A percentile compares a stretch with the other conserved stretches of the same genome.
Conservation (phyloP, 2,797 vertebrate species). For the Channallabes apus region DNA sequence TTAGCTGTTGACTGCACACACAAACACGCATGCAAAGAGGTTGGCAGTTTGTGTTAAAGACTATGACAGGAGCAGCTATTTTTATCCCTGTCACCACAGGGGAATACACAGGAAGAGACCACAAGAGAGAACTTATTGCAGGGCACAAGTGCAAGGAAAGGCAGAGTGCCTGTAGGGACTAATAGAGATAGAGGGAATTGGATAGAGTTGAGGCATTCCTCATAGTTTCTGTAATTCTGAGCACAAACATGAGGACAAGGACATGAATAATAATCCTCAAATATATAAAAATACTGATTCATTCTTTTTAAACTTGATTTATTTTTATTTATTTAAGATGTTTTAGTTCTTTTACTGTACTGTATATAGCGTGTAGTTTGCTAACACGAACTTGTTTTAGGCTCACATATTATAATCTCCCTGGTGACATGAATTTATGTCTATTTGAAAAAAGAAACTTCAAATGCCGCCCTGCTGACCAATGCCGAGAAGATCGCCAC, state of each 20-base stretch:
- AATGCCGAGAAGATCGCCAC: conserved; percentile 98
- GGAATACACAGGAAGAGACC: conserved; percentile 17
- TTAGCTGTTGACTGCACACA: conserved; percentile 13
- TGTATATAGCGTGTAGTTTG: background rate
- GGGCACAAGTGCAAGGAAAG: background rate
- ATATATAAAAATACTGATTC: background rate
- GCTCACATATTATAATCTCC: background rate
- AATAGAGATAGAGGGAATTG: background rate
- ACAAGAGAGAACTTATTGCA: conserved; percentile 11
- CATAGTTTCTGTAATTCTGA: background rate
- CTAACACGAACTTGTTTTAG: background rate
- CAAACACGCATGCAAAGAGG: conserved; percentile 12
- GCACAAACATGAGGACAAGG: background rate
- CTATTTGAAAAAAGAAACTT: conserved; percentile 77
- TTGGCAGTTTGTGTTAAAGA: conserved; percentile 39
- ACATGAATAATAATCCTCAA: background rate
- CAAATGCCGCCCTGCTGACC: conserved; percentile 93
- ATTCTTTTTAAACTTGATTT: background rate
- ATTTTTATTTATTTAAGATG: background rate
- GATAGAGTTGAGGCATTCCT: background rate
- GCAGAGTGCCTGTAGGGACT: background rate
- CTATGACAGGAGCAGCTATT: conserved; percentile 25
- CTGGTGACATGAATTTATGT: background rate
- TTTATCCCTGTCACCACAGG: conserved; percentile 30
- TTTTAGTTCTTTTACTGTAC: background rate